Percentiles rank a stretch among this genome's conserved stretches.
These are phyloP conservation scores for Pan troglodytes DNA, from an alignment of 2,113 vertebrate species.

Conservation along the genomic window DNA sequence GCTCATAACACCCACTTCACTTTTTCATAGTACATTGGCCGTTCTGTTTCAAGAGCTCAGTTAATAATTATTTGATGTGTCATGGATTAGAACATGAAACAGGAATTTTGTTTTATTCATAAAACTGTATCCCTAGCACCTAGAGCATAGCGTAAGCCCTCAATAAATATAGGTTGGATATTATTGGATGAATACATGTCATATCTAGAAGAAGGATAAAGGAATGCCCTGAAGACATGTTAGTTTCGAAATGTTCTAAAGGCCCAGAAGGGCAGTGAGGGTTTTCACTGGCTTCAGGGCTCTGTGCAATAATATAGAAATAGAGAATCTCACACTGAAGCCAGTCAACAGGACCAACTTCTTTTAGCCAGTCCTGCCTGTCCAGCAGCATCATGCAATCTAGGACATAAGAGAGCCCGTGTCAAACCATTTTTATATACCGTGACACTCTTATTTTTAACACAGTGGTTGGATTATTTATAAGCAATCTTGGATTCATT, in stretches of 20 bases:
- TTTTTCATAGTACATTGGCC: neutral
- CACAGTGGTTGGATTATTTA: neutral
- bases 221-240: neutral
- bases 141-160: neutral
- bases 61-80: neutral
- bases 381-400: rapidly evolving
- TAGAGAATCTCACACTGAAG: neutral
- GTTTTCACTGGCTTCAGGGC: neutral
- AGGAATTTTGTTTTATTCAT: neutral
- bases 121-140: neutral
- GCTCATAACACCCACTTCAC: no score
- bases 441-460: neutral
- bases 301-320: neutral
- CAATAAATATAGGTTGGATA: neutral
- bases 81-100: neutral
- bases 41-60: neutral
- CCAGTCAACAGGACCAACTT: neutral
- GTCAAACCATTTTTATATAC: neutral
- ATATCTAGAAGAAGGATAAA: neutral
- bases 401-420: rapidly evolving
- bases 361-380: rapidly evolving
- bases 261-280: neutral
- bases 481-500: neutral
- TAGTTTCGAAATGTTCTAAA: neutral
- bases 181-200: neutral